These are phyloP conservation scores for Hydrotaea diabolus DNA, from an alignment of 2,888 invertebrate species.

Conservation along the genomic window DNA sequence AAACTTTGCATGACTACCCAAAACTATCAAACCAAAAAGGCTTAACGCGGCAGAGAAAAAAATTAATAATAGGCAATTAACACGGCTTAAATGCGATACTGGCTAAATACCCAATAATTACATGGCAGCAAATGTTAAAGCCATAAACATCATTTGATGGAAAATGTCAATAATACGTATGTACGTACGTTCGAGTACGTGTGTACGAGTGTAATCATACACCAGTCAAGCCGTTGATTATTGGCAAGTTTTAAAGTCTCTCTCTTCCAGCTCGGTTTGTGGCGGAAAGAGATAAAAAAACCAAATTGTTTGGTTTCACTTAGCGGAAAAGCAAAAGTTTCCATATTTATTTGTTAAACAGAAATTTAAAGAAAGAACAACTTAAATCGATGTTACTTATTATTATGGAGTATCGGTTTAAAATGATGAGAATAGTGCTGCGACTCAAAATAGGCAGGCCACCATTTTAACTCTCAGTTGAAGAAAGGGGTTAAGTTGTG, in stretches of 20 bases:
- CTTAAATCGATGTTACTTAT: background rate
- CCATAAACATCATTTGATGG: slow-evolving; percentile 20
- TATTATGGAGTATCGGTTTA: background rate
- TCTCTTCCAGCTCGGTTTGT: background rate
- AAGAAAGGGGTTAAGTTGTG: too few relatives aligned
- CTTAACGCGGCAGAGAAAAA: slow-evolving; percentile 18
- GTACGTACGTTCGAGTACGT: too few relatives aligned
- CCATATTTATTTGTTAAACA: background rate
- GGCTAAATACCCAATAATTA: slow-evolving; percentile 39
- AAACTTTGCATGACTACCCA: slow-evolving; percentile 11
- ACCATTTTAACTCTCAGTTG: too few relatives aligned
- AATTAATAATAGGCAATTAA: slow-evolving; percentile 36
- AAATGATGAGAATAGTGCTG: background rate
- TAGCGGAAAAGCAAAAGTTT: background rate
- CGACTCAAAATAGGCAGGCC: too few relatives aligned
- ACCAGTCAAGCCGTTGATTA: background rate
- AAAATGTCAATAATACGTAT: slow-evolving; percentile 29
- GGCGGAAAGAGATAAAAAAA: background rate
- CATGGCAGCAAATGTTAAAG: slow-evolving; percentile 38
- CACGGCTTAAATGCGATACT: slow-evolving; percentile 39
- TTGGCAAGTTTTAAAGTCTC: background rate
- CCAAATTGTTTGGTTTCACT: background rate
- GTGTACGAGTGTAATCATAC: background rate
- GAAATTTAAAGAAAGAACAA: background rate
- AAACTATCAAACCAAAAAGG: background rate